Conservation (phyloP, 1,140 invertebrate genomes). For the Drosophila virilis region DNA sequence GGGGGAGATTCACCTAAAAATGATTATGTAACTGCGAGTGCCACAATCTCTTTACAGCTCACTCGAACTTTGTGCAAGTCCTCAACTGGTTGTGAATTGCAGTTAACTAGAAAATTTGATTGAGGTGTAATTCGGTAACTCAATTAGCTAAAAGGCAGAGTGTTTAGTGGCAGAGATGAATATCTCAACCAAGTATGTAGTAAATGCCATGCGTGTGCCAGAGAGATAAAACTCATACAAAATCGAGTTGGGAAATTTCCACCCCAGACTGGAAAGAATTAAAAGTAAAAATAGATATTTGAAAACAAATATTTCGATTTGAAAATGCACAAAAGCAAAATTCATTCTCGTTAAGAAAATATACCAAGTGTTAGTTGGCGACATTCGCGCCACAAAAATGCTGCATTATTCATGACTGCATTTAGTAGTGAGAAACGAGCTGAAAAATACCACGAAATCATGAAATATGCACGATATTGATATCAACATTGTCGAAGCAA, state of each 20-base stretch:
- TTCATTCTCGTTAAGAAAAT: not conserved
- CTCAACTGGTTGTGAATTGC: constrained; percentile 23
- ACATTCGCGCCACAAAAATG: constrained; percentile 15
- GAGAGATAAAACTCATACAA: too few relatives aligned
- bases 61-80: constrained; percentile 7
- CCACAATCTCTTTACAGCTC: constrained; percentile 16
- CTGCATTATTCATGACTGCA: constrained; percentile 50
- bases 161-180: not conserved
- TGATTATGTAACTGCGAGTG: constrained; percentile 41
- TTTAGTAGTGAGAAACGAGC: constrained; percentile 59
- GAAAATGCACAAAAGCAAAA: too few relatives aligned
- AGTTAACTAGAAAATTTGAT: constrained; percentile 13
- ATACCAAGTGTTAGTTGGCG: constrained; percentile 6
- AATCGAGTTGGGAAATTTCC: too few relatives aligned
- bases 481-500: constrained; percentile 35
- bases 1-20: constrained; percentile 35
- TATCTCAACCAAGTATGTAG: not conserved
- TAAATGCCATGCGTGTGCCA: too few relatives aligned
- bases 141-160: not conserved
- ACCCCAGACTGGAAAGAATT: too few relatives aligned
- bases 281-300: not conserved
- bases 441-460: constrained; percentile 45
- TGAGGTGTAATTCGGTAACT: constrained; percentile 21
- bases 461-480: constrained; percentile 72
- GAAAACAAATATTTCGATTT: too few relatives aligned